Base-by-base conservation (phyloP, 1,140 invertebrate genomes). In the Chionoecetes opilio region DNA sequence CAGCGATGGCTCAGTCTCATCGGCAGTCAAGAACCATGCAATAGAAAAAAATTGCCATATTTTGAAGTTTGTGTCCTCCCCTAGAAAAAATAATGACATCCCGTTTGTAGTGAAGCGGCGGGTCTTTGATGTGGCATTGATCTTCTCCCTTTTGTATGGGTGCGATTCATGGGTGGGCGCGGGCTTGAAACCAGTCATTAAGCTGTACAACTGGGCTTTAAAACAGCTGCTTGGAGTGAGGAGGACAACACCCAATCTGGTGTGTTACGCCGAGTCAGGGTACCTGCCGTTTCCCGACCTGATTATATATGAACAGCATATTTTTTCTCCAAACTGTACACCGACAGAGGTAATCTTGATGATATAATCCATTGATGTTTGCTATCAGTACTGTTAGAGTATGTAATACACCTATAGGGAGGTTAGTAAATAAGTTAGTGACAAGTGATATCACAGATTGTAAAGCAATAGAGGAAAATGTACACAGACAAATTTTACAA, bases 151-250 rank as follows among this genome's bases (percentile, higher is more conserved):
- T 29, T 1, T 29, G 11, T 37, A 63, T 63, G 41, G 53, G 9
- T 53, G 53, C 14, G 90, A 91, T 29, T 91, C 90, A 29, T 91
- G 90, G 29, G 38, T 89, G 34, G 32, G 87, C 9, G 87, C 87
- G 3, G 87, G 41, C 35, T 31, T 63, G 5, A 91, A 63, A 14
- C 29, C 41, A 34, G 53, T 75, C 6, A 91, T 34, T 14, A 53
- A 53, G 38, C 41, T 31, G 5, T 91, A 31, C 31, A 75, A 53
- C 41, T 53, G 41, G 46, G 3, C 41, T 63, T 75, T 91, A 6
- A 63, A 82, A 34, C 53, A 91, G n/a, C 53, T 91, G 29, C 75
- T 91, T 8, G 90, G 90, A 29, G 46, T 91, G 17, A 91, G 90
- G 90, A 63, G 3, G 34, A 91, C 90, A 9, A 85, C 41, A 34